Evolutionary conservation across 2,113 vertebrate genomes (phyloP), one percentile per base, ranked within the genome.

Genomic region (Camelus dromedarius): DNA sequence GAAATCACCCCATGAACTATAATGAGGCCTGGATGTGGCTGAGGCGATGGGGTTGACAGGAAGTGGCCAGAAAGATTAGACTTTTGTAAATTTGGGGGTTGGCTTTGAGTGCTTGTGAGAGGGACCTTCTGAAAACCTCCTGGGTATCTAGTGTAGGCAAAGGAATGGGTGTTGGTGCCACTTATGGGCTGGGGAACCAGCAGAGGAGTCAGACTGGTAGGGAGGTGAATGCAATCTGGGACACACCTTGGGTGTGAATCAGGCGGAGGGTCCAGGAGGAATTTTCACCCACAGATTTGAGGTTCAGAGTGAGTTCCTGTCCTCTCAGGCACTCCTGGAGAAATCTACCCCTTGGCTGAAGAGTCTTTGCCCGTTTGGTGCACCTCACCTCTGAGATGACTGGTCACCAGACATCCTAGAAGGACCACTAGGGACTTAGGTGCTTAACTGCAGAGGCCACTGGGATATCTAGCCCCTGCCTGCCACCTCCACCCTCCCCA

Each of bases 151-250:
- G 8, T 66, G 9, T 56, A 67, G 77, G 56, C 42, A 11, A 38
- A 86, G 60, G 24, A n/a, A 19, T 26, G 5, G 64, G 50, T 69
- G 54, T 70, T 75, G 20, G 42, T 56, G 10, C 22, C 20, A 0
- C 14, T 83, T 32, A 24, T 0, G 0, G 48, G 35, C 8, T 12
- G 2, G 26, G 26, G 30, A 56, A 73, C 19, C 12, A n/a, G 32
- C 13, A 0, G 32, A 77, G 72, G 24, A 38, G 84, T 48, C 16
- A 0, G 8, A 48, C 28, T 24, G 6, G 30, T 18, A 48, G 46
- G 56, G 26, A 58, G 70, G 22, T 14, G 8, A 16, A 26, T 48
- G 56, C 2, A 2, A 3, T 67, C 9, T 46, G 42, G 50, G 52
- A 73, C 67, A 73, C 67, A 32, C 48, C 8, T n/a, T 38, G 77